Conservation (phyloP, 1,140 invertebrate genomes). For the Lasioglossum baleicum region DNA sequence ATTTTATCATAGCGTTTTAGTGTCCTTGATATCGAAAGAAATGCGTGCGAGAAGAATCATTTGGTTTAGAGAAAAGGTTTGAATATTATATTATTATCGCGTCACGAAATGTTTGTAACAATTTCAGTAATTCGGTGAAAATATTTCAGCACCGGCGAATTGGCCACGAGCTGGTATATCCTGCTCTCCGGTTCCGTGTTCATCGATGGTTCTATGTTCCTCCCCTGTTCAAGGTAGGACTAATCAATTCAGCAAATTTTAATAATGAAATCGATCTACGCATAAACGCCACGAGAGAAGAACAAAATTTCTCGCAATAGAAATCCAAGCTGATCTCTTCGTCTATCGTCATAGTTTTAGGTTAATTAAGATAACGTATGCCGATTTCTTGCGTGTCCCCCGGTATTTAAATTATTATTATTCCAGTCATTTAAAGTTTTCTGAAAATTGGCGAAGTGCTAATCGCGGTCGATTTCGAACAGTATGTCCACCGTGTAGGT, state of each 20-base stretch:
- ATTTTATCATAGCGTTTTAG: too few species aligned
- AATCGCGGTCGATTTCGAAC: not conserved
- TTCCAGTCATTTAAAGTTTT: too few species aligned
- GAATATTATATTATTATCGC: too few species aligned
- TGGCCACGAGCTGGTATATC: conserved; percentile 92
- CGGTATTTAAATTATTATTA: too few species aligned
- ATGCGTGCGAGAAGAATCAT: too few species aligned
- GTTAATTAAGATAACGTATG: not conserved
- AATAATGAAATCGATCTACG: too few species aligned
- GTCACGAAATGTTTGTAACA: not conserved
- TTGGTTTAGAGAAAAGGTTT: too few species aligned
- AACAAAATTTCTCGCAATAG: conserved; percentile 25
- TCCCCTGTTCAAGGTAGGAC: conserved; percentile 89
- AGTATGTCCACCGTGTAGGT: conserved; percentile 32
- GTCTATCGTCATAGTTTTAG: too few species aligned
- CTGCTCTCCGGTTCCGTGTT: conserved; percentile 92
- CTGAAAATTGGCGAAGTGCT: too few species aligned
- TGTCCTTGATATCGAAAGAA: too few species aligned
- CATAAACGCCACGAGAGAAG: too few species aligned
- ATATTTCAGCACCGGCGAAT: conserved; percentile 87
- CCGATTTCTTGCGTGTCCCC: too few species aligned
- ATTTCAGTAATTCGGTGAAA: not conserved
- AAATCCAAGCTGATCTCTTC: not conserved
- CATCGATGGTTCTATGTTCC: conserved; percentile 93
- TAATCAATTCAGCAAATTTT: not conserved